Percentiles rank a stretch among this genome's conserved stretches.
phyloP scores from a whole-genome alignment of 2,797 vertebrate species.

The Balearica regulorum region DNA sequence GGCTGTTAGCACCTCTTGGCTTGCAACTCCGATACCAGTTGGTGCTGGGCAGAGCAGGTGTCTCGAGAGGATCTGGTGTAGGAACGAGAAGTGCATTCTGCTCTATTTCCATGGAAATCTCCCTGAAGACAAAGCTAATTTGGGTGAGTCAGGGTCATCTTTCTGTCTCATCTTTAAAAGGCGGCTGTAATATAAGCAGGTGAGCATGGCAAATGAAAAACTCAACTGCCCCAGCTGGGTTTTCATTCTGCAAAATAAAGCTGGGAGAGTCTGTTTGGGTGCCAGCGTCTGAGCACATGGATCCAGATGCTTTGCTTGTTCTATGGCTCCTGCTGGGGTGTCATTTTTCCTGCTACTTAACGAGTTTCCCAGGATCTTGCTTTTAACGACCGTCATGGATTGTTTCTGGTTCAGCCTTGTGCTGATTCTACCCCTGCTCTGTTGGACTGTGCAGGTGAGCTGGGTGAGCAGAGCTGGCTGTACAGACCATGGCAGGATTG shows the following conservation, averaged over 20 bases:
- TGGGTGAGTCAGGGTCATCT: neutral
- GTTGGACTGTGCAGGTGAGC: neutral
- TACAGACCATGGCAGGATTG: fast-evolving
- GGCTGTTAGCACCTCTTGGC: neutral
- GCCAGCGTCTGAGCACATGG: neutral
- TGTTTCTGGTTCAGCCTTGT: neutral
- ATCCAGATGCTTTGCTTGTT: neutral
- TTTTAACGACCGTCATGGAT: neutral
- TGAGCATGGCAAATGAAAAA: neutral
- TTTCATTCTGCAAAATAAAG: neutral
- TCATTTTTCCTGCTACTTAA: neutral
- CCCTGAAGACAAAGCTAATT: neutral
- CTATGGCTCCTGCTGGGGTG: neutral
- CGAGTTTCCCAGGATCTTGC: neutral
- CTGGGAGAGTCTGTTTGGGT: neutral
- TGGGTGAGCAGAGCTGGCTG: neutral
- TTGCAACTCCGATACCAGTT: neutral
- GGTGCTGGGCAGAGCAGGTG: neutral
- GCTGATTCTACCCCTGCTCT: neutral
- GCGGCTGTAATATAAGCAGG: neutral
- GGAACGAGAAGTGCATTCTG: fast-evolving
- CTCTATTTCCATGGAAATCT: neutral
- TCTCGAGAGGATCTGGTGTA: neutral
- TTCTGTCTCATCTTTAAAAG: neutral
- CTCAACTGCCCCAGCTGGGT: neutral